Conservation (phyloP, 2,113 vertebrate species). For the Nothobranchius furzeri region DNA sequence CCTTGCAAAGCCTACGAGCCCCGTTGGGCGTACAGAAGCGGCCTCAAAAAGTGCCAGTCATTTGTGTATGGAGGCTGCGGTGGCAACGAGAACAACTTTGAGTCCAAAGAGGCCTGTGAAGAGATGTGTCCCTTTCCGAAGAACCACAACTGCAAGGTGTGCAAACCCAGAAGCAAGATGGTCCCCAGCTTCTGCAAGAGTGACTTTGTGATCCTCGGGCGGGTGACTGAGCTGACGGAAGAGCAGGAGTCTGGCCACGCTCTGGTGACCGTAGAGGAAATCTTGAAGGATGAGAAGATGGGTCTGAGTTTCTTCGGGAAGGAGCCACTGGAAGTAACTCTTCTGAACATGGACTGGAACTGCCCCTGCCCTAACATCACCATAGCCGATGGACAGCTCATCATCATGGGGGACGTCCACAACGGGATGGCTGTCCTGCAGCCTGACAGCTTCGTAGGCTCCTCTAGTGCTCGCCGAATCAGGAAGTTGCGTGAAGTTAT, state of each 20-base stretch:
- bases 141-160: conserved; percentile 88
- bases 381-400: conserved; percentile 82
- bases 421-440: conserved; percentile 94
- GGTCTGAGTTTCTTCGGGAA: conserved; percentile 93
- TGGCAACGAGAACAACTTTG: conserved; percentile 96
- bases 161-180: conserved; percentile 91
- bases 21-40: conserved; percentile 92
- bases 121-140: conserved; percentile 93
- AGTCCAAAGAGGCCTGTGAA: conserved; percentile 92
- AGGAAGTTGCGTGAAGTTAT: conserved; percentile 91
- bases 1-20: conserved; percentile 94
- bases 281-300: conserved; percentile 98
- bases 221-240: conserved; percentile 88
- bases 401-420: conserved; percentile 97
- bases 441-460: conserved; percentile 92
- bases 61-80: conserved; percentile 94
- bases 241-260: conserved; percentile 92
- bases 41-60: conserved; percentile 90
- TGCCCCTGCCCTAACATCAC: conserved; percentile 97
- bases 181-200: conserved; percentile 95
- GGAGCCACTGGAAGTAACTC: conserved; percentile 92
- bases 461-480: conserved; percentile 84
- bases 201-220: conserved; percentile 93
- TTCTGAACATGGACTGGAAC: conserved; percentile 94
- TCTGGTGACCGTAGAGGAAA: conserved; percentile 92